A percentile compares a stretch with the other conserved stretches of the same genome.
Evolutionary conservation across 2,113 vertebrate species (phyloP).

Genomic region (Aplodontia rufa): DNA sequence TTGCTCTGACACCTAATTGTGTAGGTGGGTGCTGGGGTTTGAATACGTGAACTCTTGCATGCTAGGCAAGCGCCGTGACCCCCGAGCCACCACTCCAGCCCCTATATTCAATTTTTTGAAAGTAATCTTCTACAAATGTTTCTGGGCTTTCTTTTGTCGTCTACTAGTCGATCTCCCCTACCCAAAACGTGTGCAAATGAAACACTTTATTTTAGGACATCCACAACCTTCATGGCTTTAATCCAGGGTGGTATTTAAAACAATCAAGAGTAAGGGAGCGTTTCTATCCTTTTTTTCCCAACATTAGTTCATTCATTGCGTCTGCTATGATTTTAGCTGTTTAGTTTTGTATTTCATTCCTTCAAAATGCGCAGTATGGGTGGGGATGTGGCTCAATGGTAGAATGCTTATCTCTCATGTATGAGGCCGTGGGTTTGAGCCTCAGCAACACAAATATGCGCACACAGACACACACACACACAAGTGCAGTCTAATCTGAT

Average conservation of each 20-base stretch:
- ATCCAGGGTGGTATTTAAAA: not conserved
- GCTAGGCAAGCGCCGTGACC: too few relatives aligned
- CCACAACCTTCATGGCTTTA: not conserved
- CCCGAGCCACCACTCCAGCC: too few relatives aligned
- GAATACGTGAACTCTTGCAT: too few relatives aligned
- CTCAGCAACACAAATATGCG: too few relatives aligned
- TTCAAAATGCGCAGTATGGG: too few relatives aligned
- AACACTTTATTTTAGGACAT: not conserved
- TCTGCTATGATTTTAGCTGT: not conserved
- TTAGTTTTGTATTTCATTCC: not conserved
- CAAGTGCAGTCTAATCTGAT: not conserved
- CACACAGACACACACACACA: too few relatives aligned
- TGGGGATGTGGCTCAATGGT: too few relatives aligned
- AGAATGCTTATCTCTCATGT: too few relatives aligned
- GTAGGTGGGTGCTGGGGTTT: too few relatives aligned
- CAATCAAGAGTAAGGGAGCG: not conserved
- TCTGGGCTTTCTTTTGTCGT: not conserved
- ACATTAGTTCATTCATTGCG: not conserved
- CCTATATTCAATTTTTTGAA: too few relatives aligned
- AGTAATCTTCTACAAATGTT: not conserved
- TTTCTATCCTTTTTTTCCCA: conserved; percentile 25
- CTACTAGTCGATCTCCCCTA: not conserved
- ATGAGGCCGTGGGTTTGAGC: too few relatives aligned
- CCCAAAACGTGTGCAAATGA: not conserved
- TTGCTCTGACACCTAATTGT: too few relatives aligned